A percentile compares a stretch with the other conserved stretches of the same genome.
Evolutionary conservation across 2,113 vertebrate genomes (phyloP).

Genomic region (Labrus mixtus): DNA sequence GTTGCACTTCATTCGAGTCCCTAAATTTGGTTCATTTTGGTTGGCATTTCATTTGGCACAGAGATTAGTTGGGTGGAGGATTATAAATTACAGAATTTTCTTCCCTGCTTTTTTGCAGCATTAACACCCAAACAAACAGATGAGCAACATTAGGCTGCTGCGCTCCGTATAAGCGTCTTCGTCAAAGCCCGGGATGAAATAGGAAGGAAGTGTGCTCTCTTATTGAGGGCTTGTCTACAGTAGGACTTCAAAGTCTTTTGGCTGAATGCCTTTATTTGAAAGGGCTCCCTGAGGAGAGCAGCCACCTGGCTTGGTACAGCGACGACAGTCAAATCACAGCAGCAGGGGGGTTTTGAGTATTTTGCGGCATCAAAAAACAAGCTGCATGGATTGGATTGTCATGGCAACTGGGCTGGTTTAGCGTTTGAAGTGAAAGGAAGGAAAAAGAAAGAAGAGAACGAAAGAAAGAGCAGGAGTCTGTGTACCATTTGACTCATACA

Average conservation of each 20-base stretch:
- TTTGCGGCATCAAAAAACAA: slow-evolving; percentile 71
- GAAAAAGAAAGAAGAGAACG: slow-evolving; percentile 11
- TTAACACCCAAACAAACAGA: slow-evolving; percentile 8
- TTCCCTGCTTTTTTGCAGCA: background rate
- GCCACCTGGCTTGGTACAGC: slow-evolving; percentile 68
- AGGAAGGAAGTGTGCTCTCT: slow-evolving; percentile 55
- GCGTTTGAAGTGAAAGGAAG: slow-evolving; percentile 51
- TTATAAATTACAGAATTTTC: background rate
- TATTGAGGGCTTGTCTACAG: slow-evolving; percentile 51
- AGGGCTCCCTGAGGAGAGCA: slow-evolving; percentile 66
- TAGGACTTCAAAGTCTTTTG: slow-evolving; percentile 71
- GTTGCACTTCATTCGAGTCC: background rate
- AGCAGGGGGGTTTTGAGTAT: slow-evolving; percentile 55
- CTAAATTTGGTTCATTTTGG: background rate
- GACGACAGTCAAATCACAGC: slow-evolving; percentile 67
- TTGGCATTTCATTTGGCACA: background rate
- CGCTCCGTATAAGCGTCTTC: slow-evolving; percentile 27
- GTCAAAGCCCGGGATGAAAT: slow-evolving; percentile 47
- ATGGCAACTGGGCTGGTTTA: slow-evolving; percentile 77
- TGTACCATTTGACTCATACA: slow-evolving; percentile 24
- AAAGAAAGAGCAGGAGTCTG: background rate
- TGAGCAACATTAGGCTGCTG: slow-evolving; percentile 19
- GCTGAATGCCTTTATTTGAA: slow-evolving; percentile 73
- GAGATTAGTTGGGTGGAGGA: background rate
- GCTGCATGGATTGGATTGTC: slow-evolving; percentile 71